Base-by-base conservation (phyloP, 2,888 invertebrate species). In the Eurytoma californica region DNA sequence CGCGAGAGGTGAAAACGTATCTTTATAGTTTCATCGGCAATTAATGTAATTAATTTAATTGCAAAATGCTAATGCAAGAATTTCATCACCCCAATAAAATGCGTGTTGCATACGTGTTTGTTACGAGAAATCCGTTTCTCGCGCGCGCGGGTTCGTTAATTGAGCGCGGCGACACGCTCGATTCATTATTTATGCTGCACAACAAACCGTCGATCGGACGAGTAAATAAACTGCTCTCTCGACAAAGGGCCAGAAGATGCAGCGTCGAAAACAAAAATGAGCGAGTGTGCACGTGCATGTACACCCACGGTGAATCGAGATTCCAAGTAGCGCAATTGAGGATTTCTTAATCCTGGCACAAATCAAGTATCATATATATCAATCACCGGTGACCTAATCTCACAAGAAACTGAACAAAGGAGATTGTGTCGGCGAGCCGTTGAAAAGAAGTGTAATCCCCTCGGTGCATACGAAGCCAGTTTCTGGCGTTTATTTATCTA, bases 31-130 rank as follows among this genome's bases (percentile, higher is more conserved):
- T 66, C 60, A 72, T 61, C 60, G 60, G 30, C 72, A 72, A 79
- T 79, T 75, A 75, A 55, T 47, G 69, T 57, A 75, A 75, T 79
- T 79, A 79, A 75, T 75, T 79, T 79, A 75, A 66, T 79, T 79
- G 74, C 79, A 67, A 72, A 70, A 79, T 79, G 69, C 66, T 79
- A 72, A 79, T 75, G 74, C 49, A 75, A 75, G 72, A 55, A 72
- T 79, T 79, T 79, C 75, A 79, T 75, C 75, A 75, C 70, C 24
- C 20, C 16, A 66, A 72, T 75, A 67, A 72, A 75, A 79, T 51
- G 53, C 53, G 28, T 20, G 49, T 30, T 66, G 60, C 60, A 47
- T 47, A 20, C 20, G 60, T 47, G 61, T 75, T 74, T 79, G 66
- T 61, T 73, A 61, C 16, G 74, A 74, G 74, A 74, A 74, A 79